Evolutionary conservation across 2,888 invertebrate species (phyloP).

Genomic region (Opisthograptis luteolata): DNA sequence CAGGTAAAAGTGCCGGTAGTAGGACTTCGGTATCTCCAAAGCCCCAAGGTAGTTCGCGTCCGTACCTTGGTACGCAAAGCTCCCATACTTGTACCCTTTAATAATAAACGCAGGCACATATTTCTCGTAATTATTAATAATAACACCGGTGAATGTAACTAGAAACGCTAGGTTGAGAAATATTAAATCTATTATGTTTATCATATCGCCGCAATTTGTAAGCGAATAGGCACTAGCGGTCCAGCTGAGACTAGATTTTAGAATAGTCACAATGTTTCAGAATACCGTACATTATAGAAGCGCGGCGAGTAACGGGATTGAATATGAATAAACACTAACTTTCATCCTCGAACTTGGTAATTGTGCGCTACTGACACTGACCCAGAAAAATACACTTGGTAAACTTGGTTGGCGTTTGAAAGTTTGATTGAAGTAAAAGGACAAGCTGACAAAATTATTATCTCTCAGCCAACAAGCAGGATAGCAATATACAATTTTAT

Average conservation of each 20-base stretch:
- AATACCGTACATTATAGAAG: constrained; percentile 33
- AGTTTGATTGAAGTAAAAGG: neutral
- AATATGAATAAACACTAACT: constrained; percentile 36
- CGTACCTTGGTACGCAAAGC: constrained; percentile 85
- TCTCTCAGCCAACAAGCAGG: neutral
- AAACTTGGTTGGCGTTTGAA: too few relatives aligned
- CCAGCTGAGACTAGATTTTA: constrained; percentile 17
- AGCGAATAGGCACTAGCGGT: neutral
- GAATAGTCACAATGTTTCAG: constrained; percentile 7
- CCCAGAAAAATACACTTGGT: constrained; percentile 8
- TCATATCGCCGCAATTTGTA: constrained; percentile 28
- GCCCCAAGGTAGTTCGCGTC: constrained; percentile 70
- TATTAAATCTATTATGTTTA: constrained; percentile 74
- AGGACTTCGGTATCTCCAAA: constrained; percentile 90
- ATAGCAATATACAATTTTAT: neutral
- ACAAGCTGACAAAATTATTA: neutral
- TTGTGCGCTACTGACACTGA: constrained; percentile 21
- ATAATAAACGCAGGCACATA: constrained; percentile 87
- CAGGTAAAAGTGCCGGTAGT: constrained; percentile 92
- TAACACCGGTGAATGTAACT: constrained; percentile 82
- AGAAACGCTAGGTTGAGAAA: constrained; percentile 71
- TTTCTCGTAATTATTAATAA: constrained; percentile 87
- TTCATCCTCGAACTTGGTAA: constrained; percentile 26
- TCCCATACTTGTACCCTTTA: constrained; percentile 89
- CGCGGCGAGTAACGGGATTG: constrained; percentile 43